Percentiles rank a stretch among this genome's conserved stretches.
Conservation (phyloP, 2,113 vertebrate genomes). For the Melanostigma gelatinosum region DNA sequence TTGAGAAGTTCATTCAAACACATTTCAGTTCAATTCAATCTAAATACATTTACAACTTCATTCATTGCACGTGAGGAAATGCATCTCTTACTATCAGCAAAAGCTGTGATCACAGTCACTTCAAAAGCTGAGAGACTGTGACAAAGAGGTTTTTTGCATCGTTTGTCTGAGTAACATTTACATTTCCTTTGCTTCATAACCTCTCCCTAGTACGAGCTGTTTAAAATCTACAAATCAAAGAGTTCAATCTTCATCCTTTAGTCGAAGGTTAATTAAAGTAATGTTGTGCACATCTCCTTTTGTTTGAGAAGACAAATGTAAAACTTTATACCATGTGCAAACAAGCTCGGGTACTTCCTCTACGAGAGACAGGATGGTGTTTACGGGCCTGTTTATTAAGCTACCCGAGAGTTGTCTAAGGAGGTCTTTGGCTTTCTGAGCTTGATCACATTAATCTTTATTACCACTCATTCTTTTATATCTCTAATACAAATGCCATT, state of each 20-base stretch:
- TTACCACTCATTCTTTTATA: slow-evolving; percentile 4
- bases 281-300: neutral
- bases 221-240: neutral
- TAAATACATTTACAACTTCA: neutral
- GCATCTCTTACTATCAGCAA: slow-evolving; percentile 11
- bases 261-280: slow-evolving; percentile 3
- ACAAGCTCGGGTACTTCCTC: neutral
- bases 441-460: slow-evolving; percentile 39
- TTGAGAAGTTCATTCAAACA: neutral
- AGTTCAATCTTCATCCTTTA: neutral
- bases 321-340: neutral
- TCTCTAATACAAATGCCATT: slow-evolving; percentile 18
- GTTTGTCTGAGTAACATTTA: neutral
- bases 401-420: slow-evolving; percentile 22
- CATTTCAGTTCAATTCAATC: neutral
- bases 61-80: neutral
- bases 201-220: neutral
- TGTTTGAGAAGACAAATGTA: neutral
- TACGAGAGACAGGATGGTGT: neutral
- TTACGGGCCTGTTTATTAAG: slow-evolving; percentile 22
- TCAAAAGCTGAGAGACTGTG: slow-evolving; percentile 18
- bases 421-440: slow-evolving; percentile 15
- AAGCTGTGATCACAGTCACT: slow-evolving; percentile 34
- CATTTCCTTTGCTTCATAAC: neutral
- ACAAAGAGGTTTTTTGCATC: neutral